Conservation (phyloP, 92 coral and sea anemone species). For the Palythoa heliodiscus region DNA sequence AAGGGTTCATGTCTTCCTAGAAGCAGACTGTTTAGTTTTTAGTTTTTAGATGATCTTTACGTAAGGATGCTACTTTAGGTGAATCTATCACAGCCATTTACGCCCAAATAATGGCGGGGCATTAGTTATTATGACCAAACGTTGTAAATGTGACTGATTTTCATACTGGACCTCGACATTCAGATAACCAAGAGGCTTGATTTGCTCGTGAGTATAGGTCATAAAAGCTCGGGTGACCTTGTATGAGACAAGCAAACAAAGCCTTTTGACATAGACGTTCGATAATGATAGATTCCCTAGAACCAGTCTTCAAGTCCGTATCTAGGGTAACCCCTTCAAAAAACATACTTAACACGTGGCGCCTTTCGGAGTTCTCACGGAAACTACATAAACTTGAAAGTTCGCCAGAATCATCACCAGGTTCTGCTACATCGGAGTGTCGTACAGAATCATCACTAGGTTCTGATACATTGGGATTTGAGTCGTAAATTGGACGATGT, state of each 20-base stretch:
- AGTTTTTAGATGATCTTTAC: neutral
- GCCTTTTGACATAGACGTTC: slow-evolving; percentile 24
- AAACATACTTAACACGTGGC: neutral
- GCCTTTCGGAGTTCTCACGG: no score
- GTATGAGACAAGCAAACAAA: neutral
- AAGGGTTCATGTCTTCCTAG: neutral
- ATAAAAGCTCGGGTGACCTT: slow-evolving; percentile 19
- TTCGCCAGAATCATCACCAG: no score
- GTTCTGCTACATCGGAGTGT: no score
- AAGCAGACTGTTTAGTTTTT: neutral
- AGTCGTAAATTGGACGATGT: no score
- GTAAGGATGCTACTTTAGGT: slow-evolving; percentile 13
- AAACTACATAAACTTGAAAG: no score
- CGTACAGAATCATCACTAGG: no score
- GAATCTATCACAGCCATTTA: neutral
- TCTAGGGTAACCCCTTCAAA: neutral
- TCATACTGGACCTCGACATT: slow-evolving; percentile 41
- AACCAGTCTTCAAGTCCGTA: slow-evolving; percentile 34
- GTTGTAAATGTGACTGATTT: slow-evolving; percentile 24
- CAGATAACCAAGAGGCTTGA: slow-evolving; percentile 50
- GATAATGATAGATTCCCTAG: slow-evolving; percentile 32
- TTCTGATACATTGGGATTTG: no score
- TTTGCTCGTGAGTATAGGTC: slow-evolving; percentile 48
- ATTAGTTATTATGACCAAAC: slow-evolving; percentile 44
- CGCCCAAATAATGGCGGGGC: slow-evolving; percentile 23